Conservation (phyloP, 2,888 invertebrate species). For the Caenorhabditis zanzibari region DNA sequence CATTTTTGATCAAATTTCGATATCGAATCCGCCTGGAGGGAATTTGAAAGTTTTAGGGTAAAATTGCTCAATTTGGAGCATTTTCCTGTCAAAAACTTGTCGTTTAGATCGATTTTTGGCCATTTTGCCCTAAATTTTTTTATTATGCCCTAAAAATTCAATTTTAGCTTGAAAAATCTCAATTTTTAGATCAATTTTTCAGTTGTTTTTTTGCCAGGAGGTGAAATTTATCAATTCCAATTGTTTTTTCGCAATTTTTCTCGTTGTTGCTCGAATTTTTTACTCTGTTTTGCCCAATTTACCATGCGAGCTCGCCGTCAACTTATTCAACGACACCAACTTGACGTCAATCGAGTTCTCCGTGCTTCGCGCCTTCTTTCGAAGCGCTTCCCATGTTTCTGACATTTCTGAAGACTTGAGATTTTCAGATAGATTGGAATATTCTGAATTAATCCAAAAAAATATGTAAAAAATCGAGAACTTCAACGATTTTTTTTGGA, state of each 20-base stretch:
- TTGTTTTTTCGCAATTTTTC: not conserved
- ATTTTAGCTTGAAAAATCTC: too few relatives aligned
- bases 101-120: too few relatives aligned
- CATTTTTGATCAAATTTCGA: too few relatives aligned
- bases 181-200: too few relatives aligned
- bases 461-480: not conserved
- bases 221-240: too few relatives aligned
- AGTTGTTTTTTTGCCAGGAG: too few relatives aligned
- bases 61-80: too few relatives aligned
- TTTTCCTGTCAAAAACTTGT: too few relatives aligned
- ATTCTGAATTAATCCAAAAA: not conserved
- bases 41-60: not conserved
- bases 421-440: not conserved
- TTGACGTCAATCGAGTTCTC: slow-evolving; percentile 98
- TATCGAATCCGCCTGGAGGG: not conserved
- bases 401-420: slow-evolving; percentile 24
- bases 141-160: too few relatives aligned
- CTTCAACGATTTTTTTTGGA: not conserved
- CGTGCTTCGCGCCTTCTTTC: slow-evolving; percentile 93
- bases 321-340: slow-evolving; percentile 95
- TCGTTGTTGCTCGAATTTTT: not conserved
- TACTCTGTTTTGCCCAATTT: not conserved
- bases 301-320: slow-evolving; percentile 84
- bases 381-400: slow-evolving; percentile 87
- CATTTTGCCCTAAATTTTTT: too few relatives aligned